These are phyloP conservation scores for Argya squamiceps DNA, from an alignment of 2,797 vertebrate genomes.

Conservation along the genomic window DNA sequence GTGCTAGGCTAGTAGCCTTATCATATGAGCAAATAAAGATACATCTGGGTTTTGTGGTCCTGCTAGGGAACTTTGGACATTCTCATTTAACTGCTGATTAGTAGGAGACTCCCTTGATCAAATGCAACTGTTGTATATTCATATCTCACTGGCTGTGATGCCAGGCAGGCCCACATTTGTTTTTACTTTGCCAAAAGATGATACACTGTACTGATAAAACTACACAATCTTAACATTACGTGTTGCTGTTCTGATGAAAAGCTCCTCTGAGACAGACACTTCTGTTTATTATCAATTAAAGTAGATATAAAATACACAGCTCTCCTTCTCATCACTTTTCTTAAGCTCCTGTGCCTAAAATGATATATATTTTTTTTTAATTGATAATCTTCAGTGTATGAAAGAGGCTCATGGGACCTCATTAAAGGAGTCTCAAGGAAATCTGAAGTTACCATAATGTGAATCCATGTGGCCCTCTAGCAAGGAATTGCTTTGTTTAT, in stretches of 20 bases:
- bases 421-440: not conserved
- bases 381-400: not conserved
- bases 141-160: not conserved
- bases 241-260: not conserved
- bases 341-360: not conserved
- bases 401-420: not conserved
- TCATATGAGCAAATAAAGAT: not conserved
- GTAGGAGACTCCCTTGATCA: not conserved
- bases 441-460: not conserved
- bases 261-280: not conserved
- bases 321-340: not conserved
- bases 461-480: not conserved
- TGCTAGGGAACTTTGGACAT: not conserved
- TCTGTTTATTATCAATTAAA: not conserved
- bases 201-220: not conserved
- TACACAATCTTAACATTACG: not conserved
- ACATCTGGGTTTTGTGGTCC: fast-evolving
- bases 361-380: fast-evolving
- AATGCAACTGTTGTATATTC: not conserved
- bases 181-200: not conserved
- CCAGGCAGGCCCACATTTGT: not conserved
- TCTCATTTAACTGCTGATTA: not conserved
- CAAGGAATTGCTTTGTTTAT: not conserved
- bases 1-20: not conserved
- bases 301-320: not conserved